Percentiles rank a stretch among this genome's conserved stretches.
phyloP scores from a whole-genome alignment of 2,888 invertebrate genomes.

The Lithophane semibrunnea region DNA sequence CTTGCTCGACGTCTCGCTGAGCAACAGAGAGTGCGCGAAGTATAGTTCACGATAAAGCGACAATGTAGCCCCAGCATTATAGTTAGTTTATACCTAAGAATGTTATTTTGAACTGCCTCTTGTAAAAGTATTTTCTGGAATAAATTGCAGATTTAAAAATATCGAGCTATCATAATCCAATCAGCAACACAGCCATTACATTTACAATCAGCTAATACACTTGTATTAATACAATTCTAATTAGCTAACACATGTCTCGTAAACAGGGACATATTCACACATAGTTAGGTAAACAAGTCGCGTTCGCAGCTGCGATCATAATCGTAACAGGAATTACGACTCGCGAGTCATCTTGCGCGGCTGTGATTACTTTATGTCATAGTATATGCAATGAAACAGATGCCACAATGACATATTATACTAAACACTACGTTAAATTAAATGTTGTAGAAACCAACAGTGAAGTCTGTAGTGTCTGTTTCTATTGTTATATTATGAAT shows the following conservation, averaged over 20 bases:
- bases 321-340: constrained; percentile 76
- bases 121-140: neutral
- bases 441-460: neutral
- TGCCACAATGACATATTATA: neutral
- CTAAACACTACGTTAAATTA: neutral
- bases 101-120: neutral
- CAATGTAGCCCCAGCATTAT: too few relatives aligned
- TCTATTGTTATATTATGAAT: too few relatives aligned
- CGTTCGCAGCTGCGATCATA: constrained; percentile 70
- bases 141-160: neutral
- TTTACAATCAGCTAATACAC: neutral
- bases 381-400: constrained; percentile 61
- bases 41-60: too few relatives aligned
- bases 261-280: constrained; percentile 29
- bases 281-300: constrained; percentile 44
- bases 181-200: neutral
- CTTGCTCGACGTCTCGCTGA: too few relatives aligned
- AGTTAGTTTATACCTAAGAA: neutral
- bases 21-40: too few relatives aligned
- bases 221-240: constrained; percentile 27
- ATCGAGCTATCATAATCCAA: neutral
- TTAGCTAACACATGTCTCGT: constrained; percentile 39
- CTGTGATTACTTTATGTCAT: constrained; percentile 68
- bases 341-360: constrained; percentile 70
- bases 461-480: neutral